Base-by-base conservation (phyloP, 2,113 vertebrate species). In the Eudyptes chrysolophus region DNA sequence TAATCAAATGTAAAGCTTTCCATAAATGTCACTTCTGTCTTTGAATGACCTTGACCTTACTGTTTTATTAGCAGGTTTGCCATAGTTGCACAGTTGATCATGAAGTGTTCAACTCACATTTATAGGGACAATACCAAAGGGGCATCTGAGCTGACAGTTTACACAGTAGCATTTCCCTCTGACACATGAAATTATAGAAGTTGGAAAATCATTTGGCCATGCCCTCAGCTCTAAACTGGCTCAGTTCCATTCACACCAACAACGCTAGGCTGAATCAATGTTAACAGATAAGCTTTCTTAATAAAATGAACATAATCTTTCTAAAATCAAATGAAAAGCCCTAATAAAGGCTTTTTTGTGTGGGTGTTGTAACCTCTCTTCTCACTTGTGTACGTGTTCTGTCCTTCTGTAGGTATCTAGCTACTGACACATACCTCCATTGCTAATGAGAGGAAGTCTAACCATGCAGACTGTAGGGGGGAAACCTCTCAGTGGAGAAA, bases 1-100 rank as follows among this genome's bases (percentile, higher is more conserved):
- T 83, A 97, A 97, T 97, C 52, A 98, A 92, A 84, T 81, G 69
- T 40, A 92, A 84, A 92, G 74, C 57, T 98, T 83, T 18, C 25
- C 42, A 52, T 48, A 60, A 82, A 77, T 93, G 52, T 78, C 61
- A 38, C 64, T 87, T 30, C 71, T 90, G 52, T 70, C 76, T 89
- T 68, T 77, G 75, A 87, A 29, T 82, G 85, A 92, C 79, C 90
- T 96, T 95, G 72, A 84, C 78, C 55, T 64, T 87, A 71, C 24
- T 70, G 13, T 22, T 65, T 79, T 74, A 49, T 87, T 76, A 92
- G 25, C 17, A 62, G 40, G 6, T 95, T 55, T 80, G 36, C 19
- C 34, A 4, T 48, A 26, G 83, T 44, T 64, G 74, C 58, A 27
- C 4, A 22, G 69, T 49, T 84, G 13, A 51, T 49, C 11, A 10